Evolutionary conservation across 92 coral and sea anemone genomes (phyloP).

Genomic region (Palythoa grandis): DNA sequence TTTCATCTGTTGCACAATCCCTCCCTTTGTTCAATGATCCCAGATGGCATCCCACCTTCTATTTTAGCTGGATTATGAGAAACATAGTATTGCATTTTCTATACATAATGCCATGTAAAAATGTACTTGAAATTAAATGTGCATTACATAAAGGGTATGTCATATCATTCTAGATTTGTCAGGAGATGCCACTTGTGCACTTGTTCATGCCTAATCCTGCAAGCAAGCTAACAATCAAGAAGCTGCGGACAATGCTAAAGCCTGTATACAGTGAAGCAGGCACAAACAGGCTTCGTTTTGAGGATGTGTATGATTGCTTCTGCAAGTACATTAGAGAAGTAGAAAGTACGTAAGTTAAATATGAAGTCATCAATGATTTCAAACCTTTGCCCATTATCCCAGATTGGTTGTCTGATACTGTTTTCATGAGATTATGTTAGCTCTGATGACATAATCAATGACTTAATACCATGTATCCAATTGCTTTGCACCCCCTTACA

Average conservation of each 20-base stretch:
- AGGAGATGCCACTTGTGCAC: constrained; percentile 36
- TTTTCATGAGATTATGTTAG: constrained; percentile 23
- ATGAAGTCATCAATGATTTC: constrained; percentile 20
- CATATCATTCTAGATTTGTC: constrained; percentile 43
- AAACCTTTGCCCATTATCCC: constrained; percentile 30
- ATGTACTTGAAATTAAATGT: constrained; percentile 19
- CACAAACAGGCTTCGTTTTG: constrained; percentile 38
- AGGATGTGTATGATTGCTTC: constrained; percentile 66
- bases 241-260: constrained; percentile 34
- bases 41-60: constrained; percentile 12
- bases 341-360: constrained; percentile 57
- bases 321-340: constrained; percentile 69
- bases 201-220: constrained; percentile 37
- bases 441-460: constrained; percentile 29
- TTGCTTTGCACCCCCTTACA: constrained; percentile 20
- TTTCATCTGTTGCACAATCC: constrained; percentile 5
- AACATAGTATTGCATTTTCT: constrained; percentile 28
- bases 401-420: constrained; percentile 32
- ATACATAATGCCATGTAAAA: constrained; percentile 25
- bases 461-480: constrained; percentile 24
- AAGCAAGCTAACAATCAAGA: constrained; percentile 28
- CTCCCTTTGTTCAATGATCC: constrained; percentile 3
- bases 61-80: constrained; percentile 30
- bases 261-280: constrained; percentile 44
- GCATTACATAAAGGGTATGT: constrained; percentile 29